phyloP scores from a whole-genome alignment of 2,797 vertebrate species.

The Nothura maculosa region DNA sequence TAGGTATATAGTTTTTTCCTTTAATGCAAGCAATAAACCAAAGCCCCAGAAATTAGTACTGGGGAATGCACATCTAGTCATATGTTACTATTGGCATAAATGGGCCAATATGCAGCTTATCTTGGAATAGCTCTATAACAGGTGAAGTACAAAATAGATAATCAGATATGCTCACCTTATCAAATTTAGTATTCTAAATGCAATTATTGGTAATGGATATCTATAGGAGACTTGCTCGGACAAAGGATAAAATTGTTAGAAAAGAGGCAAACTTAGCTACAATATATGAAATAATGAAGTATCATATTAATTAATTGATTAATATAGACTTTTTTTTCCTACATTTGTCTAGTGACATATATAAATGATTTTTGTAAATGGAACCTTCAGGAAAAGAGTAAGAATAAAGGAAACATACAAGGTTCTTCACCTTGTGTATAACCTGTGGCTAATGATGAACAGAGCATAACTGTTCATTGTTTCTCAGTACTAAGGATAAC shows the following conservation, averaged over 20 bases:
- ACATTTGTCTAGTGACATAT: background rate
- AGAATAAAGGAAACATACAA: background rate
- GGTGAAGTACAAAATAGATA: background rate
- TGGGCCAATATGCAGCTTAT: background rate
- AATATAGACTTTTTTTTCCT: background rate
- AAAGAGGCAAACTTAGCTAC: background rate
- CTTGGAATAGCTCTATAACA: background rate
- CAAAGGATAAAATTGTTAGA: background rate
- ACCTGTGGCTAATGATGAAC: background rate
- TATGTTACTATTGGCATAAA: background rate
- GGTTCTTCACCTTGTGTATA: background rate
- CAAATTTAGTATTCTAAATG: background rate
- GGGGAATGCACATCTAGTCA: accelerated
- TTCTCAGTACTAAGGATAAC: background rate
- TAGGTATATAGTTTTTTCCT: background rate
- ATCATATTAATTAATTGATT: background rate
- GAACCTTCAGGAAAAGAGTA: background rate
- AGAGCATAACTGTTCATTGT: background rate
- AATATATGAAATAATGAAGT: background rate
- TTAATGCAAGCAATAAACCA: background rate
- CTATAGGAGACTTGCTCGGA: background rate
- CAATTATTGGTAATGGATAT: background rate
- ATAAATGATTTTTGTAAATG: background rate
- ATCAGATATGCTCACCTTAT: background rate
- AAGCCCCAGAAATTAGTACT: background rate